A percentile compares a stretch with the other conserved stretches of the same genome.
Conservation (phyloP, 2,797 vertebrate genomes). For the Tachyglossus aculeatus region DNA sequence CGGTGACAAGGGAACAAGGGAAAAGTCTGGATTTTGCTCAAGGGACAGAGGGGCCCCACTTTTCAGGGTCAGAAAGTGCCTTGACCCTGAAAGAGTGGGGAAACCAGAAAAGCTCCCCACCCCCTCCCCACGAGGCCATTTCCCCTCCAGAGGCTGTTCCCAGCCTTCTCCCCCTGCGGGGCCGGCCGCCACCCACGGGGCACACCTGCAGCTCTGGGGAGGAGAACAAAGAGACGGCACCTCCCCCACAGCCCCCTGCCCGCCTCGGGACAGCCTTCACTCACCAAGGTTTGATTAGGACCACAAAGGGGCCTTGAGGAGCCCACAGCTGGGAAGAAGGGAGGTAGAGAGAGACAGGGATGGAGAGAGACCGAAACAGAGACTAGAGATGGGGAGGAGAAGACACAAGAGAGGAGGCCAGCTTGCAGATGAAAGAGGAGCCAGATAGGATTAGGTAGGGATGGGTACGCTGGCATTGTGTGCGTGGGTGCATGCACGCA, state of each 20-base stretch:
- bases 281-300: conserved; percentile 71
- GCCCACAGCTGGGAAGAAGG: conserved; percentile 54
- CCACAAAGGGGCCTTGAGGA: conserved; percentile 70
- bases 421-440: conserved; percentile 46
- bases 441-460: too few relatives aligned
- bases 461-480: too few relatives aligned
- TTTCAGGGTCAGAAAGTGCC: too few relatives aligned
- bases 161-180: not conserved
- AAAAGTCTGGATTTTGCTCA: too few relatives aligned
- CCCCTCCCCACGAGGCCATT: not conserved
- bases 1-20: too few relatives aligned
- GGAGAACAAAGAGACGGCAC: not conserved
- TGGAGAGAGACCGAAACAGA: too few relatives aligned
- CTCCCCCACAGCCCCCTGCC: conserved; percentile 2
- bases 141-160: not conserved
- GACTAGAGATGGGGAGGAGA: too few relatives aligned
- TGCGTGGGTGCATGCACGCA: too few relatives aligned
- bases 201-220: conserved; percentile 17
- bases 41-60: too few relatives aligned
- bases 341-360: conserved; percentile 69
- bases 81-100: too few relatives aligned
- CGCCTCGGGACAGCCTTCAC: conserved; percentile 49
- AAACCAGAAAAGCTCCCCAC: too few relatives aligned
- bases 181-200: not conserved
- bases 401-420: conserved; percentile 27